These are phyloP conservation scores for Pleuronectes platessa DNA, from an alignment of 2,113 vertebrate genomes.

Conservation along the genomic window DNA sequence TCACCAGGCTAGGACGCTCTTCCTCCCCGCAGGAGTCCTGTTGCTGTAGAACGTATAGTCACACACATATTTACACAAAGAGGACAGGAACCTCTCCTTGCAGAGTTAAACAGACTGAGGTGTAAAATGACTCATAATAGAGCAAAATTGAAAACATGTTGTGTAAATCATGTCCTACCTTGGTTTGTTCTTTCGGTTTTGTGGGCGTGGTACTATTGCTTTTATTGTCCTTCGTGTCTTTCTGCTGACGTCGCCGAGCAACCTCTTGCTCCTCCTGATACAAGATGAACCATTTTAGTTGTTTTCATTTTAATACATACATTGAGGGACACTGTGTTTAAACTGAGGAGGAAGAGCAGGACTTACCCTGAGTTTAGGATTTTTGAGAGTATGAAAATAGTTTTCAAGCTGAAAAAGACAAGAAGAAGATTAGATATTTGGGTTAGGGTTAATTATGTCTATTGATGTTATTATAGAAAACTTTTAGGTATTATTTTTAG, in stretches of 20 bases:
- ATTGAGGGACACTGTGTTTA: not conserved
- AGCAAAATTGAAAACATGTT: not conserved
- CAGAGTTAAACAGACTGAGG: not conserved
- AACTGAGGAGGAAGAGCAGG: not conserved
- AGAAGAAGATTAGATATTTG: not conserved
- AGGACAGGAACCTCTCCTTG: no score
- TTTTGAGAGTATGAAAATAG: slow-evolving; percentile 99
- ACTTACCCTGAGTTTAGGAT: slow-evolving; percentile 99
- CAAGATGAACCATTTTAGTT: not conserved
- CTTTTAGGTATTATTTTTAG: no score
- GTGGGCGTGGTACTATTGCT: slow-evolving; percentile 96
- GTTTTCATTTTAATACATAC: not conserved
- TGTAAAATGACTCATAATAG: not conserved
- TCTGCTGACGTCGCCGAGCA: slow-evolving; percentile 92
- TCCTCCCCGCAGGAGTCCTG: slow-evolving; percentile 94
- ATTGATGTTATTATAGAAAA: no score
- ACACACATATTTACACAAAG: not conserved
- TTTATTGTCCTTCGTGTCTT: slow-evolving; percentile 90
- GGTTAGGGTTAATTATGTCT: no score
- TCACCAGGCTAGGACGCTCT: slow-evolving; percentile 82
- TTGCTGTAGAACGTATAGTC: slow-evolving; percentile 33
- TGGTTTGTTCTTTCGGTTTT: slow-evolving; percentile 88
- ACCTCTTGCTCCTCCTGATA: slow-evolving; percentile 97
- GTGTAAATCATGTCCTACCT: slow-evolving; percentile 74
- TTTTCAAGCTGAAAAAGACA: slow-evolving; percentile 96